phyloP scores from a whole-genome alignment of 92 coral and sea anemone species.

The Plumapathes pennacea region DNA sequence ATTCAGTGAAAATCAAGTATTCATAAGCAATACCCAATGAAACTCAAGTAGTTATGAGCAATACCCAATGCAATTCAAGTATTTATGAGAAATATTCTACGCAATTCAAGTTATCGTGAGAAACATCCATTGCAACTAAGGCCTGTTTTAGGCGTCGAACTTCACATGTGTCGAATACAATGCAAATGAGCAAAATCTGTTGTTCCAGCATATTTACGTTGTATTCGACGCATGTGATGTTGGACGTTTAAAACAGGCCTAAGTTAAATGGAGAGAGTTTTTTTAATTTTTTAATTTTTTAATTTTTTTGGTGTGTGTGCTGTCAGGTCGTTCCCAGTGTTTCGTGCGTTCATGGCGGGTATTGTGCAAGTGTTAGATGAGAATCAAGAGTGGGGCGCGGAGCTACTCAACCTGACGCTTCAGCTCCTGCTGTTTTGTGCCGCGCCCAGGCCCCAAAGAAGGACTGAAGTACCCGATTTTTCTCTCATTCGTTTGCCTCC shows the following conservation, averaged over 20 bases:
- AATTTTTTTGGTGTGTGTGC: too few relatives aligned
- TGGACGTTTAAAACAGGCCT: too few relatives aligned
- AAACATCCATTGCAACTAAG: too few relatives aligned
- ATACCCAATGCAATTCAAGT: too few relatives aligned
- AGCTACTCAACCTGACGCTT: constrained; percentile 84
- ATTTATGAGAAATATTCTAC: too few relatives aligned
- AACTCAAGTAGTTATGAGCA: too few relatives aligned
- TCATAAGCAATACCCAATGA: too few relatives aligned
- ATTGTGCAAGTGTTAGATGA: constrained; percentile 92
- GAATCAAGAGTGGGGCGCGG: constrained; percentile 95
- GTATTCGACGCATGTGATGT: too few relatives aligned
- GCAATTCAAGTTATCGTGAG: too few relatives aligned
- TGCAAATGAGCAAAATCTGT: neutral
- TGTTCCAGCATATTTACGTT: neutral
- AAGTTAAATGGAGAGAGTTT: too few relatives aligned
- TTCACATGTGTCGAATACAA: neutral
- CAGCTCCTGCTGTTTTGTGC: constrained; percentile 93
- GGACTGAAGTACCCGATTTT: constrained; percentile 80
- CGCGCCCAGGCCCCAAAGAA: constrained; percentile 86
- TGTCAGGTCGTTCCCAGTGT: constrained; percentile 95
- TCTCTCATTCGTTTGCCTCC: constrained; percentile 78
- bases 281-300: too few relatives aligned
- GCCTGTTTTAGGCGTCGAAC: neutral
- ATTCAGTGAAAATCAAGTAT: neutral
- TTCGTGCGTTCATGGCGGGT: constrained; percentile 96